These are phyloP conservation scores for Heliconius hewitsoni DNA, from an alignment of 1,140 invertebrate species.

Conservation along the genomic window DNA sequence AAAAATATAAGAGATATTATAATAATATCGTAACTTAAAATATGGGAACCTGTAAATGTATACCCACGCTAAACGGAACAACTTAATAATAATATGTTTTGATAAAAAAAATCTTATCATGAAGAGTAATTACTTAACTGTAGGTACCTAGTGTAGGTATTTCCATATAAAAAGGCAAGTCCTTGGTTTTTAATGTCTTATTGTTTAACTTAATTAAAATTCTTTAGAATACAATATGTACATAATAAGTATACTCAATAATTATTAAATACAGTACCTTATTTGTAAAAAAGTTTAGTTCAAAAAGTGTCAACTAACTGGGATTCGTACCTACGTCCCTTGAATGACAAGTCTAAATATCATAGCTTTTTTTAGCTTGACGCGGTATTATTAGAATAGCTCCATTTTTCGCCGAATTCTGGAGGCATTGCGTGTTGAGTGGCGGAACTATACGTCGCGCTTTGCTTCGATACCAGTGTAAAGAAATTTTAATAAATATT, in stretches of 20 bases:
- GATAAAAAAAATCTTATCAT: background rate
- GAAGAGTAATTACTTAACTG: background rate
- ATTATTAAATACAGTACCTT: background rate
- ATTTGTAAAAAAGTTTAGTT: background rate
- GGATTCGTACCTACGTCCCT: background rate
- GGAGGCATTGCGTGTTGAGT: too few relatives aligned
- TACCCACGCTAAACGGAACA: conserved; percentile 2
- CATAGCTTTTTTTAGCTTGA: background rate
- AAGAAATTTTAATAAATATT: too few relatives aligned
- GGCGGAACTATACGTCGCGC: too few relatives aligned
- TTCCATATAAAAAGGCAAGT: conserved; percentile 11
- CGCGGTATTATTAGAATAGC: too few relatives aligned
- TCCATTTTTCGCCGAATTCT: too few relatives aligned
- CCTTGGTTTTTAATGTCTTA: conserved; percentile 16
- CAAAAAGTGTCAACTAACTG: background rate
- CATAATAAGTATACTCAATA: background rate
- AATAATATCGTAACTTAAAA: background rate
- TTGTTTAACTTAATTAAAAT: conserved; percentile 26
- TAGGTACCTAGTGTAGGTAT: background rate
- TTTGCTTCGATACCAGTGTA: too few relatives aligned
- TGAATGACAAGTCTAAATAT: background rate
- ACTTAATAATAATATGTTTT: background rate
- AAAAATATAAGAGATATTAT: too few relatives aligned
- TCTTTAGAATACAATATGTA: conserved; percentile 8
- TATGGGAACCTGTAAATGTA: background rate